phyloP scores from a whole-genome alignment of 2,797 vertebrate genomes.

The Cirrhinus mrigala region DNA sequence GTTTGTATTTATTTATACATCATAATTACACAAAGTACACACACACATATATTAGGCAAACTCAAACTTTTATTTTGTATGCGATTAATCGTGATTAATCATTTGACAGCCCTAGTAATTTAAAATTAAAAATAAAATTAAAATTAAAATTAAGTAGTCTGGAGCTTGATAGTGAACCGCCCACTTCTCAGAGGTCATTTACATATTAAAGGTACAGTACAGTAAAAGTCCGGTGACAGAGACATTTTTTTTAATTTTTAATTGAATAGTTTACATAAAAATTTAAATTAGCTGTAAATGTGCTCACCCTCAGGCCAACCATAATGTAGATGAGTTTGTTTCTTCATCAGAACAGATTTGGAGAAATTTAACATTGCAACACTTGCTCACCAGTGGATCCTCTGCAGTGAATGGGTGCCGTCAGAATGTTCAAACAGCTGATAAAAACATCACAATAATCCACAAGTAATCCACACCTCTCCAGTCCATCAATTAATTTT shows the following conservation, averaged over 20 bases:
- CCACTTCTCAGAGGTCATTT: neutral
- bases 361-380: neutral
- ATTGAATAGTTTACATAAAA: too few species aligned
- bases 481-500: neutral
- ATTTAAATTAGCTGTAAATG: too few species aligned
- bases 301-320: too few species aligned
- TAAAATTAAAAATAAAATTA: too few species aligned
- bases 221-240: neutral
- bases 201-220: neutral
- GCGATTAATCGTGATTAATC: too few species aligned
- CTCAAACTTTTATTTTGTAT: too few species aligned
- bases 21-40: too few species aligned
- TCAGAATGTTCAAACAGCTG: neutral
- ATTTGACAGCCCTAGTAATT: too few species aligned
- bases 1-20: too few species aligned
- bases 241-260: too few species aligned
- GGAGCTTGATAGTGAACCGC: neutral
- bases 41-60: too few species aligned
- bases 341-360: neutral
- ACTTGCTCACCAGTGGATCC: neutral
- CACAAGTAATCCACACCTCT: neutral
- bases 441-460: neutral
- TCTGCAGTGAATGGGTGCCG: neutral
- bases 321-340: neutral
- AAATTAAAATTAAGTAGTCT: neutral